A percentile compares a stretch with the other conserved stretches of the same genome.
Evolutionary conservation across 2,113 vertebrate genomes (phyloP).

Genomic region (Coptodon rendalli): DNA sequence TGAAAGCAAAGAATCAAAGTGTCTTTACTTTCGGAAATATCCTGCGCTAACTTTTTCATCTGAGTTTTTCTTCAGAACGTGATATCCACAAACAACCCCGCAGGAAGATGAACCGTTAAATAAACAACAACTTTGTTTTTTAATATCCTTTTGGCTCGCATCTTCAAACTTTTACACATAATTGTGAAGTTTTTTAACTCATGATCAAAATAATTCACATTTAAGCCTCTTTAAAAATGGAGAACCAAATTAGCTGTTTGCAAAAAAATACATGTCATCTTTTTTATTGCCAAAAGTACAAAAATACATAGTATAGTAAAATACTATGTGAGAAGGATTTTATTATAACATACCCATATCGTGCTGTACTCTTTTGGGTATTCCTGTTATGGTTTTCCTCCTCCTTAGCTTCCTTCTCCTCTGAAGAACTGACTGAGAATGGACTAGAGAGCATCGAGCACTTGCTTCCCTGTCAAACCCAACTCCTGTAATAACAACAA

Average conservation of each 20-base stretch:
- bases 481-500: constrained; percentile 78
- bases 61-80: neutral
- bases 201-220: neutral
- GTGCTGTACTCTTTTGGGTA: constrained; percentile 97
- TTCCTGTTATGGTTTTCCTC: constrained; percentile 98
- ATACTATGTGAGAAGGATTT: neutral
- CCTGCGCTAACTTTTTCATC: neutral
- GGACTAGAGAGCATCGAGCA: constrained; percentile 96
- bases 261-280: neutral
- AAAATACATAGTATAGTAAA: neutral
- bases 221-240: neutral
- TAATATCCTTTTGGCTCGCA: neutral
- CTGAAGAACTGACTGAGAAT: constrained; percentile 98
- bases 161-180: neutral
- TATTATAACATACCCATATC: constrained; percentile 85
- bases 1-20: constrained; percentile 53
- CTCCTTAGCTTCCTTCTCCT: constrained; percentile 92
- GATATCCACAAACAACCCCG: neutral
- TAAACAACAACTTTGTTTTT: neutral
- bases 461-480: constrained; percentile 98
- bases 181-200: neutral
- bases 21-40: constrained; percentile 20
- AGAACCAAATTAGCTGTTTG: neutral
- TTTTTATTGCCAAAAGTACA: neutral
- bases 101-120: neutral